Evolutionary conservation across 1,140 invertebrate genomes (phyloP), one percentile per base, ranked within the genome.

Genomic region (Drosophila tristis): DNA sequence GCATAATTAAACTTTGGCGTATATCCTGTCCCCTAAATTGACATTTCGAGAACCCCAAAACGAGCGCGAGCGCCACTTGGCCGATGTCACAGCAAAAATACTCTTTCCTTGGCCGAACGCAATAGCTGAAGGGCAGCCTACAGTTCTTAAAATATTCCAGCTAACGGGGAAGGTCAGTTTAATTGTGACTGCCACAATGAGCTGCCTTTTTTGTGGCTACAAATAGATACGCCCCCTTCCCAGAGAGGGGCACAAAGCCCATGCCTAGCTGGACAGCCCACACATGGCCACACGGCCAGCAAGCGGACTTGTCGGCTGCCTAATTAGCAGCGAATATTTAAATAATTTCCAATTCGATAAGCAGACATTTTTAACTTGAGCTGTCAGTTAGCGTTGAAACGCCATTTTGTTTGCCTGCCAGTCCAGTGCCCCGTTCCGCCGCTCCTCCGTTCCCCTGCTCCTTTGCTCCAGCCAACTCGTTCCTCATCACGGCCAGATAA

Each of bases 301-400:
- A 65, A 82, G 65, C 58, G 73, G 57, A 70, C 86, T 90, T 81
- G 87, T 89, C 75, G 71, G 71, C 80, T 80, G 84, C 78, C 89
- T 91, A 91, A 91, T 91, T 91, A 91, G 89, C 90, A 80, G 62
- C 78, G 84, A 68, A 89, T 91, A 90, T 86, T 91, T 91, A 91
- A 91, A 91, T 91, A 90, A 90, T 90, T 90, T 84, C 54, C 85
- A 70, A 86, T 91, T 91, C 87, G 80, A 91, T 91, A 91, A 90
- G 89, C 84, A 90, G 89, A 91, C 89, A 86, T 85, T 91, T 90
- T 86, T 76, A 91, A 91, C 84, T 91, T 91, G 85, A 90, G 84
- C 84, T 89, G 84, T 89, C 84, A 89, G 84, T 90, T 89, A 67
- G 84, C 65, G 84, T 84, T 90, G 90, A 90, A 89, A 71, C 72